Conservation (phyloP, 2,113 vertebrate species). For the Antigone vipio region DNA sequence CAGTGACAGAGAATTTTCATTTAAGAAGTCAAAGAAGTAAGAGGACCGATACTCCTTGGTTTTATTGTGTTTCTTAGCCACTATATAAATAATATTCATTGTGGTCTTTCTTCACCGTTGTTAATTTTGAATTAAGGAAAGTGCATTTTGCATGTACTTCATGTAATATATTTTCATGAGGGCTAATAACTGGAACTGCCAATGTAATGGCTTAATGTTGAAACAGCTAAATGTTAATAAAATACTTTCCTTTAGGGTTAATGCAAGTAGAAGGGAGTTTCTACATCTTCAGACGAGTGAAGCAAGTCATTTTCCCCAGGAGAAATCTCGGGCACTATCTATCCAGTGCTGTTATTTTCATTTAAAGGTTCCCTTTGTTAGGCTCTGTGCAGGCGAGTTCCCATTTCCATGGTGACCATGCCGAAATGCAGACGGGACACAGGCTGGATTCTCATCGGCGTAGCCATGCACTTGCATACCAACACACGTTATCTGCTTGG, state of each 20-base stretch:
- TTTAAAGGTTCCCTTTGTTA: slow-evolving; percentile 71
- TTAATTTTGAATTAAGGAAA: slow-evolving; percentile 17
- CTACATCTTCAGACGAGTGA: background rate
- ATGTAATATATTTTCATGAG: background rate
- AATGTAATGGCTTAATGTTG: background rate
- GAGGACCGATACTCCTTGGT: background rate
- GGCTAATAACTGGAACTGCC: background rate
- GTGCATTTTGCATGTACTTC: background rate
- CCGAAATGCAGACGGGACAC: slow-evolving; percentile 57
- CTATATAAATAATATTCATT: background rate
- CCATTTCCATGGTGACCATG: slow-evolving; percentile 74
- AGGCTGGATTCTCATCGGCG: slow-evolving; percentile 42
- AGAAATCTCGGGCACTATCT: slow-evolving; percentile 16
- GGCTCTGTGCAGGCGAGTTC: slow-evolving; percentile 53
- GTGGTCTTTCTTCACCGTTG: slow-evolving; percentile 32
- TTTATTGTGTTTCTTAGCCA: background rate
- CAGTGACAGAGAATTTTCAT: background rate
- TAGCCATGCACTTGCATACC: slow-evolving; percentile 59
- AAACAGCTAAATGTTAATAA: background rate
- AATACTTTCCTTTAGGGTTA: background rate
- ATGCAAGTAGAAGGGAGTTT: background rate
- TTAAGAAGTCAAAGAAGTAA: background rate
- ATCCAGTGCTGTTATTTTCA: slow-evolving; percentile 61
- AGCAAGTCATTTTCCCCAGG: background rate
- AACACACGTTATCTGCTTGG: slow-evolving; percentile 43